A percentile compares a stretch with the other conserved stretches of the same genome.
phyloP scores from a whole-genome alignment of 2,888 invertebrate genomes.

The Resseliella maxima region DNA sequence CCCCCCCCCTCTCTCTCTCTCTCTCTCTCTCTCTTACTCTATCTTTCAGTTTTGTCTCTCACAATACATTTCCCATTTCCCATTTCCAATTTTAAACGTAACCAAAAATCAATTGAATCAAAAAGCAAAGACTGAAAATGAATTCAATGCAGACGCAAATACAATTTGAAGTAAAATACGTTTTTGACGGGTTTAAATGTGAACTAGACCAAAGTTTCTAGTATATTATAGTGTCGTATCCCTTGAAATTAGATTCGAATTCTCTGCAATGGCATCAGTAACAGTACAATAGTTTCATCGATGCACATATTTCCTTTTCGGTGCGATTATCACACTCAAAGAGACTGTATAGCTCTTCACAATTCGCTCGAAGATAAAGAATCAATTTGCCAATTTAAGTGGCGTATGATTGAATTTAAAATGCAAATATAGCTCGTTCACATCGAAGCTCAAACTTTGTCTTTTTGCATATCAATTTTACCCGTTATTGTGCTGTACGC shows the following conservation, averaged over 20 bases:
- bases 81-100: neutral
- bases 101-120: constrained; percentile 9
- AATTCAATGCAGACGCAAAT: neutral
- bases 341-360: neutral
- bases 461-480: constrained; percentile 19
- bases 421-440: constrained; percentile 56
- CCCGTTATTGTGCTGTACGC: neutral
- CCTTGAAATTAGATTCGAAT: constrained; percentile 2
- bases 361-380: constrained; percentile 56
- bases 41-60: too few species aligned
- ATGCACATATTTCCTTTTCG: neutral
- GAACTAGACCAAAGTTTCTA: neutral
- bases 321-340: neutral
- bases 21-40: too few species aligned
- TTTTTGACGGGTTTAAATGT: neutral
- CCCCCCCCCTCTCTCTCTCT: too few species aligned
- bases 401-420: constrained; percentile 58
- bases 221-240: neutral
- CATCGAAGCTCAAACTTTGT: constrained; percentile 42
- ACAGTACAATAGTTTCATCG: neutral
- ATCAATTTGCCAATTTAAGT: constrained; percentile 58
- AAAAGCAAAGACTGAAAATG: neutral
- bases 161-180: neutral
- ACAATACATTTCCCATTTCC: too few species aligned
- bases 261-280: neutral